Conservation (phyloP, 2,797 vertebrate species). For the Amblyraja radiata region DNA sequence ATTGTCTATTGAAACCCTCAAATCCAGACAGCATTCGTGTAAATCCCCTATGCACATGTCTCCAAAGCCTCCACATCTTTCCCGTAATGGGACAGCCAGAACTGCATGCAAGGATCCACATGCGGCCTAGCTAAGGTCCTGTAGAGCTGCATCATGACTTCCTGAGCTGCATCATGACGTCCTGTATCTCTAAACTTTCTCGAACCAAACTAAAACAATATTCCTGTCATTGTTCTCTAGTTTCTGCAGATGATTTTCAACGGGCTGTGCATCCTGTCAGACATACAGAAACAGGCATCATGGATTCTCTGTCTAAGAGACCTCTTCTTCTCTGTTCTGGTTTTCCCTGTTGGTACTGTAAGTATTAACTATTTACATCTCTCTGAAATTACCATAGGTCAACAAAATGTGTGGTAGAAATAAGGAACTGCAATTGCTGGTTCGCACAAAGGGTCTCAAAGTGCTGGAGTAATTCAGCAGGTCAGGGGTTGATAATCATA, state of each 20-base stretch:
- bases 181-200: no score
- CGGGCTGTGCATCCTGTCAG: conserved; percentile 66
- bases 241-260: conserved; percentile 77
- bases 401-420: background rate
- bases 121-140: no score
- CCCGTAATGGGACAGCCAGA: no score
- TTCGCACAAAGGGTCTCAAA: background rate
- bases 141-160: no score
- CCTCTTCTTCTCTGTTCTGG: conserved; percentile 74
- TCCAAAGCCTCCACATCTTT: no score
- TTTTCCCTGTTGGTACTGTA: conserved; percentile 76
- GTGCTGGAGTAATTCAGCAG: no score
- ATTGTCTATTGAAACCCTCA: no score
- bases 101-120: no score
- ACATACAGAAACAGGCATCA: conserved; percentile 60
- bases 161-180: no score
- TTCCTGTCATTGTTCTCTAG: conserved; percentile 64
- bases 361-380: conserved; percentile 50
- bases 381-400: background rate
- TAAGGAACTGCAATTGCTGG: background rate
- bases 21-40: no score
- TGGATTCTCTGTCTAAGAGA: conserved; percentile 64
- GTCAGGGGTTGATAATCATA: no score
- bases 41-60: no score
- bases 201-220: conserved; percentile 38